Evolutionary conservation across 2,113 vertebrate genomes (phyloP).

Genomic region (Heterotilapia buettikoferi): DNA sequence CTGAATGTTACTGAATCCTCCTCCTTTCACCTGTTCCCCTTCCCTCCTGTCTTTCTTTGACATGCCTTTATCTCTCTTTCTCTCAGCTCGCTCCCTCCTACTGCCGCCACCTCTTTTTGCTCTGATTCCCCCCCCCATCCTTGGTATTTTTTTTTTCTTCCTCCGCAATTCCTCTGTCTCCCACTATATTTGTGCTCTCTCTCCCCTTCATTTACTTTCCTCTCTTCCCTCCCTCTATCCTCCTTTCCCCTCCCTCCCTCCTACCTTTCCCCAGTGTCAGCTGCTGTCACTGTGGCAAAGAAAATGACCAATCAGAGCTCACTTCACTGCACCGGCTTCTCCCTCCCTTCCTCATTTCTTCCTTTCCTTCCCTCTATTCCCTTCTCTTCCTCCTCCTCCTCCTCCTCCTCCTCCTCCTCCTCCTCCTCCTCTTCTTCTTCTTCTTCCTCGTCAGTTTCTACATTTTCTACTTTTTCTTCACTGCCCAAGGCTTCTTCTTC

Average conservation of each 20-base stretch:
- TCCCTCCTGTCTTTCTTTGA: conserved; percentile 22
- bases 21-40: conserved; percentile 41
- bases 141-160: not conserved
- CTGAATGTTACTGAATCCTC: conserved; percentile 21
- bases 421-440: not conserved
- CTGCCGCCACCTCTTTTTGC: conserved; percentile 28
- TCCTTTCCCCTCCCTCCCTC: conserved; percentile 6
- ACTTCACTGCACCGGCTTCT: conserved; percentile 34
- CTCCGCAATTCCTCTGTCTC: conserved; percentile 32
- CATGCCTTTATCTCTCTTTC: conserved; percentile 45
- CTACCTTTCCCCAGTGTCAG: conserved; percentile 63
- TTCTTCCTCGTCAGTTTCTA: not conserved
- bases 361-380: not conserved
- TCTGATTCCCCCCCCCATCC: conserved; percentile 21
- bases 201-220: conserved; percentile 25
- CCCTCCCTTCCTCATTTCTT: conserved; percentile 29
- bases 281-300: conserved; percentile 64
- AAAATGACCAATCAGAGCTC: conserved; percentile 64
- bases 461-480: not conserved
- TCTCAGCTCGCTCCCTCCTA: conserved; percentile 12
- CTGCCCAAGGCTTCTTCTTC: not conserved
- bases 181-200: conserved; percentile 30
- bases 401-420: not conserved
- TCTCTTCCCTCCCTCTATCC: conserved; percentile 14
- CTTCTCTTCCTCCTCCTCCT: fast-evolving